Percentiles rank a stretch among this genome's conserved stretches.
Conservation (phyloP, 2,113 vertebrate genomes). For the Anoura caudifer region DNA sequence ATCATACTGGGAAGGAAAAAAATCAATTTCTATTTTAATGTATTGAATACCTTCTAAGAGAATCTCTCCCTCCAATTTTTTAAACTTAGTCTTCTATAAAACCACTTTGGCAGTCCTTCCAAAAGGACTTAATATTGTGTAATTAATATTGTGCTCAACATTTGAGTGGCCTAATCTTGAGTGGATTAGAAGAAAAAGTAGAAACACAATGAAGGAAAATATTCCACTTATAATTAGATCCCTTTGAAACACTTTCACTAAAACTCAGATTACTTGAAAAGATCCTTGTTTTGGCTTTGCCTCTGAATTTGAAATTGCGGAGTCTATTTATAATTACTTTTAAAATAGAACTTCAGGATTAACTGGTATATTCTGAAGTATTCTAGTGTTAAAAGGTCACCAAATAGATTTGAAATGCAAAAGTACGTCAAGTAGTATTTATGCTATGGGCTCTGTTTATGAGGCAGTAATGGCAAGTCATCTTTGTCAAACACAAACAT, state of each 20-base stretch:
- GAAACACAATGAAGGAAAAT: conserved; percentile 15
- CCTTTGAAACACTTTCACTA: conserved; percentile 23
- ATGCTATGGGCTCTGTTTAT: neutral
- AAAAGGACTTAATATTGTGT: no score
- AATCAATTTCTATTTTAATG: neutral
- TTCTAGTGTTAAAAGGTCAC: neutral
- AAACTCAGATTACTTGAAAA: conserved; percentile 37
- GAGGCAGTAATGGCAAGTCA: neutral
- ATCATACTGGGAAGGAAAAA: neutral
- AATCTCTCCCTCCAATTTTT: neutral
- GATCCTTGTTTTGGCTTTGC: neutral
- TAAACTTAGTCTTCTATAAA: conserved; percentile 1
- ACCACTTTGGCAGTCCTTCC: neutral
- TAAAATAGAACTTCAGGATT: conserved; percentile 38
- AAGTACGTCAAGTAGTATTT: neutral
- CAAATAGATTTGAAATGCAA: conserved; percentile 19
- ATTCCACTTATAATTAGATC: conserved; percentile 47
- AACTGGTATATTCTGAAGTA: conserved; percentile 31
- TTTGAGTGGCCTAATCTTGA: neutral
- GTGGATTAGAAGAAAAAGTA: conserved; percentile 15
- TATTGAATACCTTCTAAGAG: neutral
- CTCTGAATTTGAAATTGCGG: conserved; percentile 44
- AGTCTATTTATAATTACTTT: conserved; percentile 1
- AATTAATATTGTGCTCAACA: conserved; percentile 42
- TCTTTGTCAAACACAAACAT: neutral